Evolutionary conservation across 2,888 invertebrate species (phyloP).

Genomic region (Leucoma salicis): DNA sequence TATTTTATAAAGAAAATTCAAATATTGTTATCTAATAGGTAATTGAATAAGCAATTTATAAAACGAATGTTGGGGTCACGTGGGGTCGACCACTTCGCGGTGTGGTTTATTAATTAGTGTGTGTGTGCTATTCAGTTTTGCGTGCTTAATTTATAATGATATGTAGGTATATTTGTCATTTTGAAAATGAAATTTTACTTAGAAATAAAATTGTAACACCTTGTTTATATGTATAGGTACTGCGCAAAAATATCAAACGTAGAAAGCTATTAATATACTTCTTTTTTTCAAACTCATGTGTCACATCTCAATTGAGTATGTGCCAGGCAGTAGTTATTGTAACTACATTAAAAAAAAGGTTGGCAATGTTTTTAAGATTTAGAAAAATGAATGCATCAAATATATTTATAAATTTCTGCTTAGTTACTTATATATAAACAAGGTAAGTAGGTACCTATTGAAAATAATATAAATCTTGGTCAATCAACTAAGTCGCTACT

Average conservation of each 20-base stretch:
- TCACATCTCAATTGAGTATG: too few relatives aligned
- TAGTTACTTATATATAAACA: slow-evolving; percentile 20
- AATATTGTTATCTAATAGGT: background rate
- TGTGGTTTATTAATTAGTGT: slow-evolving; percentile 9
- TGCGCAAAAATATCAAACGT: too few relatives aligned
- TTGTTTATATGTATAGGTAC: too few relatives aligned
- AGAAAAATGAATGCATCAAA: too few relatives aligned
- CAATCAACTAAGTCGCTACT: slow-evolving; percentile 2
- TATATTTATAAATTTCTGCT: too few relatives aligned
- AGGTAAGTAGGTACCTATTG: slow-evolving; percentile 7
- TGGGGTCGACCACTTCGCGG: slow-evolving; percentile 23
- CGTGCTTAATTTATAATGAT: slow-evolving; percentile 46
- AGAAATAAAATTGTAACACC: slow-evolving; percentile 3
- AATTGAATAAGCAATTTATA: background rate
- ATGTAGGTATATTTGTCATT: slow-evolving; percentile 38
- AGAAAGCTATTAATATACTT: too few relatives aligned
- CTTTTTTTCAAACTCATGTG: too few relatives aligned
- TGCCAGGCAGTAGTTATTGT: too few relatives aligned
- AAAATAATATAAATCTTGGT: background rate
- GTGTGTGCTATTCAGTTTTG: slow-evolving; percentile 27
- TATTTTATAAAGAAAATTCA: background rate
- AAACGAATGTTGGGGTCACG: background rate
- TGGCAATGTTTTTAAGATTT: too few relatives aligned
- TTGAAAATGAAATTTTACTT: slow-evolving; percentile 14
- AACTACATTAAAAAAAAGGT: too few relatives aligned